Percentiles rank a stretch among this genome's conserved stretches.
Conservation (phyloP, 2,888 invertebrate species). For the Pegoplata infirma region DNA sequence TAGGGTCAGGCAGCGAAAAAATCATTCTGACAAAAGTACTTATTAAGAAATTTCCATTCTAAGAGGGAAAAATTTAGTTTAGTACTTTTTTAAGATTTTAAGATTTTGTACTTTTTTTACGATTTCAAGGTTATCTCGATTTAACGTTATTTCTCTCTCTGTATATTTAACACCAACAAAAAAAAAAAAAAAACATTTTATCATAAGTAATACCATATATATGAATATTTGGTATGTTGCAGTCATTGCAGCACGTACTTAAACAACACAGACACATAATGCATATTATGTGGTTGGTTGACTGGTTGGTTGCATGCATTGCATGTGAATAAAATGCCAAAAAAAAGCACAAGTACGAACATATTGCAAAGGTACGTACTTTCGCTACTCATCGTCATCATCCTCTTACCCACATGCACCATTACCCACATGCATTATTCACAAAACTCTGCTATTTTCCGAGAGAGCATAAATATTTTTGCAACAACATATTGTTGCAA, state of each 20-base stretch:
- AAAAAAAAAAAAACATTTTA: background rate
- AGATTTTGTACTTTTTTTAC: too few relatives aligned
- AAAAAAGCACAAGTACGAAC: background rate
- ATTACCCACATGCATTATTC: slow-evolving; percentile 4
- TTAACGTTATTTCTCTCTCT: too few relatives aligned
- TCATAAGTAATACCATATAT: background rate
- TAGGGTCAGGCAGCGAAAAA: too few relatives aligned
- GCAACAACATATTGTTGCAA: slow-evolving; percentile 27
- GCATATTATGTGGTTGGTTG: slow-evolving; percentile 36
- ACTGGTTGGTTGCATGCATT: slow-evolving; percentile 17
- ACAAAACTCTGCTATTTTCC: slow-evolving; percentile 25
- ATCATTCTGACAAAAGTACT: too few relatives aligned
- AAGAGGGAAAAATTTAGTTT: too few relatives aligned
- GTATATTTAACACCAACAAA: too few relatives aligned
- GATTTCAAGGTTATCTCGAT: too few relatives aligned
- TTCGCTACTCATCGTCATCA: background rate
- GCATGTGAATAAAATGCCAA: background rate
- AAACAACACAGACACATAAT: slow-evolving; percentile 25
- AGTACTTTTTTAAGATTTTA: too few relatives aligned
- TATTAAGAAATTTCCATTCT: too few relatives aligned
- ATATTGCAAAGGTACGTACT: background rate
- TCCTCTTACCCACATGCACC: background rate
- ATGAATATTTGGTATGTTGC: slow-evolving; percentile 1
- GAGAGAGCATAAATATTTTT: too few relatives aligned
- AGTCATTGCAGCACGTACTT: slow-evolving; percentile 29